phyloP scores from a whole-genome alignment of 2,888 invertebrate genomes.

The Agrotis segetum region DNA sequence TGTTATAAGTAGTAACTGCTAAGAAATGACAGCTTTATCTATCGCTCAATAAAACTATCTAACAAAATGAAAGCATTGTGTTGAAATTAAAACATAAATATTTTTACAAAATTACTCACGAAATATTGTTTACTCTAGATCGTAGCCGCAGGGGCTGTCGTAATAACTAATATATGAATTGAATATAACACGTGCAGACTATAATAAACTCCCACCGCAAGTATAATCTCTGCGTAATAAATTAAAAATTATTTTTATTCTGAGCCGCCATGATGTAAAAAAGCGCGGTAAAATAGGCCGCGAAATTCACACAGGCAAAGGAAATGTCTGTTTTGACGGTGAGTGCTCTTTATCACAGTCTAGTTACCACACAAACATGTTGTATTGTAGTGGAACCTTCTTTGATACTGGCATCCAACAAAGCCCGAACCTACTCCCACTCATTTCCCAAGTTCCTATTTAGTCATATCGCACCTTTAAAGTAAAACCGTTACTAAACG shows the following conservation, averaged over 20 bases:
- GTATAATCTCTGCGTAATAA: slow-evolving; percentile 22
- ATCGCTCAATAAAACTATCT: not conserved
- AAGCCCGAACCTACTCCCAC: slow-evolving; percentile 3
- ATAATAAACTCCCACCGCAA: slow-evolving; percentile 47
- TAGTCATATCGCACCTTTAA: too few relatives aligned
- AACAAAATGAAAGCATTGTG: slow-evolving; percentile 14
- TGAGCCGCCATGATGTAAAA: slow-evolving; percentile 33
- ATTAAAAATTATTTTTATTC: slow-evolving; percentile 33
- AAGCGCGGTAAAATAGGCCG: slow-evolving; percentile 30
- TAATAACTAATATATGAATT: slow-evolving; percentile 49
- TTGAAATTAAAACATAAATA: slow-evolving; percentile 3
- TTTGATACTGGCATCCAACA: slow-evolving; percentile 20
- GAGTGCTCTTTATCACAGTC: slow-evolving; percentile 25
- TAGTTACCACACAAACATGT: slow-evolving; percentile 20
- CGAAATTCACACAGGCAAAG: slow-evolving; percentile 31
- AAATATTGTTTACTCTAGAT: slow-evolving; percentile 28
- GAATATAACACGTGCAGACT: slow-evolving; percentile 35
- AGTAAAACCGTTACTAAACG: too few relatives aligned
- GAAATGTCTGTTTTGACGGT: slow-evolving; percentile 11
- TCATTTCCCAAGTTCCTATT: slow-evolving; percentile 35
- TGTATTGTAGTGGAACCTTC: slow-evolving; percentile 23
- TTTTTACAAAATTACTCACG: slow-evolving; percentile 2
- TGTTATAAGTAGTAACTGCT: not conserved
- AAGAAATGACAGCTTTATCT: not conserved
- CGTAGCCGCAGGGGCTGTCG: slow-evolving; percentile 22